phyloP scores from a whole-genome alignment of 2,113 vertebrate species.

The Hippopotamus amphibius region DNA sequence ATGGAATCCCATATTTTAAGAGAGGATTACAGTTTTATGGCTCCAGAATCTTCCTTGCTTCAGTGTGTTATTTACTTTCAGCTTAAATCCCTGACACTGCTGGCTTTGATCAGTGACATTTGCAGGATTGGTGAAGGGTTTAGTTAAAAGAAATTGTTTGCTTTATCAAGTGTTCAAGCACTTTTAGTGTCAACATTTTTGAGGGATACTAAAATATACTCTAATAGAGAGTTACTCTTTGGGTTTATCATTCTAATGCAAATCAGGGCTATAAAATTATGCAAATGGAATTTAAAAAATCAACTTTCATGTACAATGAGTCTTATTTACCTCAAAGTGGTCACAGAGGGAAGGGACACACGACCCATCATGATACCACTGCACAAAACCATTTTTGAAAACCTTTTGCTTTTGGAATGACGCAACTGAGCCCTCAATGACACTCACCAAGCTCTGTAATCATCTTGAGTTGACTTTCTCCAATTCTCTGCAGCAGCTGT shows the following conservation, averaged over 20 bases:
- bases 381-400: neutral
- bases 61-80: neutral
- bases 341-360: neutral
- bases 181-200: slow-evolving; percentile 12
- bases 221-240: neutral
- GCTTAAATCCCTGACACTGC: neutral
- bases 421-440: neutral
- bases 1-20: neutral
- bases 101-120: slow-evolving; percentile 33
- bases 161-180: slow-evolving; percentile 21
- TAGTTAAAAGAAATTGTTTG: slow-evolving; percentile 39
- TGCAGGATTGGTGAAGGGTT: neutral
- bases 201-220: neutral
- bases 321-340: neutral
- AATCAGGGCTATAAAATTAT: neutral
- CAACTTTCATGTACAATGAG: neutral
- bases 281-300: neutral
- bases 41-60: neutral
- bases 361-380: neutral
- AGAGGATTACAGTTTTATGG: neutral
- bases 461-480: neutral
- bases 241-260: neutral
- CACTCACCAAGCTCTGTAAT: neutral
- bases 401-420: neutral
- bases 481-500: neutral